Evolutionary conservation across 2,113 vertebrate species (phyloP), one percentile per base, ranked within the genome.

Genomic region (Noctilio leporinus): DNA sequence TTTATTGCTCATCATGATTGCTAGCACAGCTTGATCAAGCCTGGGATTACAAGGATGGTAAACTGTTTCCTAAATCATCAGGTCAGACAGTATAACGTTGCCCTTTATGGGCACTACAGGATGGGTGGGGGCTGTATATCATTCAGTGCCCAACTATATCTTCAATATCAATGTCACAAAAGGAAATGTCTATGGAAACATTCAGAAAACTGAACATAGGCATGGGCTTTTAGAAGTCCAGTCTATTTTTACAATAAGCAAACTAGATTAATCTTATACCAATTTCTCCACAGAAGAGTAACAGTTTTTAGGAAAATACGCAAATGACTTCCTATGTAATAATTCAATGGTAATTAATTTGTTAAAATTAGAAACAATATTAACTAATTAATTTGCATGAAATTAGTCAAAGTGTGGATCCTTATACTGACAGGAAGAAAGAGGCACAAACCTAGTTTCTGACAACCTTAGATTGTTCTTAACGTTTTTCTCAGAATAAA

Each of bases 341-440:
- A 96, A 93, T 76, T 89, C 88, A 86, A 94, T 94, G 33, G 75
- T 40, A 86, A 85, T 92, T 80, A 93, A 92, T 94, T 96, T 95
- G 20, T 53, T 83, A 96, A 78, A 86, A 84, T 84, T 85, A 87
- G 55, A 72, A 53, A 92, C 89, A 95, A 70, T 33, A 73, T 51
- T 82, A 62, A 81, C 55, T 10, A 93, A 84, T 93, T 72, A 93
- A 93, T 91, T 96, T 91, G 20, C 45, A 45, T 84, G 95, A 87
- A 86, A 81, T 84, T 85, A 87, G 55, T 95, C 33, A 84, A 96
- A 89, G 30, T 40, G 11, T 80, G 24, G 28, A 59, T 65, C 17
- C 15, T 85, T 73, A 87, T 38, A 38, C n/a, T 38, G 7, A 64
- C 26, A 80, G 67, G 28, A 92, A 73, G 19, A 40, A 82, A 89